Conservation (phyloP, 2,113 vertebrate genomes). For the Mesitornis unicolor region DNA sequence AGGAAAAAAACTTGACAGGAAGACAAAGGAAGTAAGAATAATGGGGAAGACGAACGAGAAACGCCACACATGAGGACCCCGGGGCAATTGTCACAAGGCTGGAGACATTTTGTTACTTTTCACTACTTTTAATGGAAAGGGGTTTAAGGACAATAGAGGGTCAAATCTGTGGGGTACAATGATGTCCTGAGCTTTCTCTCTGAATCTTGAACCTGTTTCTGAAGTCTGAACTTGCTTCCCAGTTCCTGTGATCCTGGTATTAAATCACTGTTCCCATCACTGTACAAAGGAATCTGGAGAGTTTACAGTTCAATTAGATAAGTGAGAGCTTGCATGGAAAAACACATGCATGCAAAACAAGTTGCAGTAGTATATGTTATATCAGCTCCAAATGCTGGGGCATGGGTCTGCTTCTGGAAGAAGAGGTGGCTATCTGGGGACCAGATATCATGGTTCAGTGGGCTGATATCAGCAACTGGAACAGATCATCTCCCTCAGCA, state of each 20-base stretch:
- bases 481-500: neutral
- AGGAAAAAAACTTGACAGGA: neutral
- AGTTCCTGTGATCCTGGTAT: neutral
- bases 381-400: neutral
- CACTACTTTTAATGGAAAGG: neutral
- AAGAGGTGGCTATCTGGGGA: neutral
- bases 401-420: neutral
- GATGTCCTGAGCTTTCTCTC: neutral
- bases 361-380: neutral
- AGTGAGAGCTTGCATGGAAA: neutral
- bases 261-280: neutral
- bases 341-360: neutral
- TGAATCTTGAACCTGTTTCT: no score
- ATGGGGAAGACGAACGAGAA: neutral
- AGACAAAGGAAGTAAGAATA: neutral
- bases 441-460: no score
- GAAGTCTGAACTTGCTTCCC: neutral
- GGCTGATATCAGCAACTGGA: neutral
- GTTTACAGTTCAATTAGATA: neutral
- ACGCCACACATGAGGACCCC: neutral
- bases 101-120: neutral
- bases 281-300: neutral
- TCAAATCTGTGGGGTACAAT: neutral
- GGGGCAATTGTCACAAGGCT: no score
- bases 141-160: neutral